Evolutionary conservation across 2,888 invertebrate genomes (phyloP), one percentile per base, ranked within the genome.

Genomic region (Pyrochroa serraticornis): DNA sequence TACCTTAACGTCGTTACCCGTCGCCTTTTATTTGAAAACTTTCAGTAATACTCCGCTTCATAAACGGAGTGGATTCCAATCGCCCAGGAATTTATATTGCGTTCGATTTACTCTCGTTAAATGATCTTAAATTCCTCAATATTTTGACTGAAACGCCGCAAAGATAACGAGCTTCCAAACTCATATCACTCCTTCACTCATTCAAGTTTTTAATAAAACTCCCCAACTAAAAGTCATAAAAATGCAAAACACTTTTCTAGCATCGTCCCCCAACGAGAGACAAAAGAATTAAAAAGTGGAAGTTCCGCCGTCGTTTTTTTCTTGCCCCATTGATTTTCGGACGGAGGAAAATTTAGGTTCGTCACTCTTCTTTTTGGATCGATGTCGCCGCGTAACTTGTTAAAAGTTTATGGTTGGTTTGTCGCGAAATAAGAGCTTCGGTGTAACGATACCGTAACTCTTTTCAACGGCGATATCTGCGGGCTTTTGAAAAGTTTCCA

Each of bases 41-140:
- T 74, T 72, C 61, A 66, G 63, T 69, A 71, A 71, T 72, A 72
- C 68, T 68, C 65, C 62, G 63, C 67, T 68, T 68, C 69, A 69
- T 69, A 71, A 69, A 63, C 66, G 67, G 60, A 39, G 32, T 44
- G 57, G 45, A 58, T 58, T 56, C 56, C 60, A 47, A 71, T 71
- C 66, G 58, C 63, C 60, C 45, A 62, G 71, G 74, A 75, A 75
- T 76, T 76, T 75, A 76, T 75, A 76, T 76, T 76, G 72, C 67
- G 70, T 73, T 74, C 73, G 72, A 71, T 72, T 70, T 69, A 68
- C 62, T 66, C 56, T 65, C 62, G 50, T 61, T 57, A 58, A 61
- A 57, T 63, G 65, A 64, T 65, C 62, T 58, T 49, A 46, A 47
- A 65, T 64, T 39, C 49, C 35, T 41, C 42, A 48, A 55, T 48